Evolutionary conservation across 1,140 invertebrate species (phyloP), one percentile per base, ranked within the genome.

Genomic region (Lamellibrachia luymesi): DNA sequence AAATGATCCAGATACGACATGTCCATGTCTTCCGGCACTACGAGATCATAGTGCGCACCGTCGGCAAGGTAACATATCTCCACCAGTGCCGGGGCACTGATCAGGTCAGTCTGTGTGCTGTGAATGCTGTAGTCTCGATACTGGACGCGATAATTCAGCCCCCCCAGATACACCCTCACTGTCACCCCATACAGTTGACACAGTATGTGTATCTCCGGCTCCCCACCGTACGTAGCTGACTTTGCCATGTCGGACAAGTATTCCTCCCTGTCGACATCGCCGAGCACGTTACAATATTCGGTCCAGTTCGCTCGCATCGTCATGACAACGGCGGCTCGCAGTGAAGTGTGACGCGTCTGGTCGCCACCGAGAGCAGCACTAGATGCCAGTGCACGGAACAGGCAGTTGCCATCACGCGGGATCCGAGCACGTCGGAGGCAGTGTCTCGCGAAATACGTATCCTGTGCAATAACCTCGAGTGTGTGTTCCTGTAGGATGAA

Each of bases 31-130:
- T 92, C 92, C 8, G 27, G 50, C 27, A 92, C 92, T 38, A 92
- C 50, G 50, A 92, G 52, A 52, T 92, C 92, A 50, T 92, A 92
- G 52, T 92, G 92, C 50, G 50, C 92, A 56, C 92, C 50, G 52
- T 92, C 92, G 10, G 50, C 50, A 10, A 92, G 27, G 92, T 92
- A 92, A 64, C 27, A 13, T 7, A 92, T 38, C n/a, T 56, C 27
- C 17, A 92, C 51, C 10, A 92, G 51, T 80, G 64, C 64, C 4
- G 64, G 64, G 2, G 5, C 64, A 8, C 64, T 1, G 17, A 80
- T 22, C 64, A 80, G 4, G 25, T 80, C 64, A 10, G 64, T 80
- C 50, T 50, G 92, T 17, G 50, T 10, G 27, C 25, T 10, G 8
- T 50, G 27, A 38, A 51, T 51, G 51, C 92, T 52, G 51, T 92